Evolutionary conservation across 2,888 invertebrate species (phyloP).

Genomic region (Mechanitis messenoides): DNA sequence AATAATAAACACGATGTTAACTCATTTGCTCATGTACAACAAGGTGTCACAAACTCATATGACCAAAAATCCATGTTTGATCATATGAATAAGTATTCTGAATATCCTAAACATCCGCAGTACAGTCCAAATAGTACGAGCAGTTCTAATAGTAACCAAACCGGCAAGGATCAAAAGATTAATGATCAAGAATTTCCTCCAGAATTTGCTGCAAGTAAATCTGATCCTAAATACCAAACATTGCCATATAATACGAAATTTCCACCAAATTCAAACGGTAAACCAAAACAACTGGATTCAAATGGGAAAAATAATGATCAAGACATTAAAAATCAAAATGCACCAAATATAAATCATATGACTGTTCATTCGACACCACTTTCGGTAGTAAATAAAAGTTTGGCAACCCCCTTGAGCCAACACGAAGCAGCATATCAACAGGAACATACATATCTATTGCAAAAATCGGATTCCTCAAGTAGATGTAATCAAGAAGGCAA

Average conservation of each 20-base stretch:
- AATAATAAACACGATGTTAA: conserved; percentile 60
- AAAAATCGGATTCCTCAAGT: conserved; percentile 71
- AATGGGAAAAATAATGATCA: conserved; percentile 58
- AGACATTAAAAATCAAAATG: conserved; percentile 56
- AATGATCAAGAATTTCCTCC: conserved; percentile 77
- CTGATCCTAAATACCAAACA: conserved; percentile 94
- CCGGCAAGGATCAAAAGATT: conserved; percentile 67
- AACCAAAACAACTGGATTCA: conserved; percentile 55
- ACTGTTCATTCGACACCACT: conserved; percentile 74
- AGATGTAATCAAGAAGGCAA: conserved; percentile 74
- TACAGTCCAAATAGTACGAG: conserved; percentile 77
- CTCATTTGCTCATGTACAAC: conserved; percentile 62
- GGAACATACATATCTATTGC: conserved; percentile 72
- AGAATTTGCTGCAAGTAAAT: conserved; percentile 87
- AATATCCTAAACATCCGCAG: conserved; percentile 70
- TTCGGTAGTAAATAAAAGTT: conserved; percentile 78
- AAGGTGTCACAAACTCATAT: conserved; percentile 68
- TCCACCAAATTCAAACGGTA: conserved; percentile 75
- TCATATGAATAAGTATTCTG: conserved; percentile 67
- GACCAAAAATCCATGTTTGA: conserved; percentile 66
- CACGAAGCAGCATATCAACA: conserved; percentile 73
- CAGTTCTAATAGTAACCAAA: conserved; percentile 71
- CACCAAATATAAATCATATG: conserved; percentile 66
- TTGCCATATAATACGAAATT: conserved; percentile 93
- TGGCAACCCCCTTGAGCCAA: conserved; percentile 80